phyloP scores from a whole-genome alignment of 2,113 vertebrate species.

The Cheilinus undulatus region DNA sequence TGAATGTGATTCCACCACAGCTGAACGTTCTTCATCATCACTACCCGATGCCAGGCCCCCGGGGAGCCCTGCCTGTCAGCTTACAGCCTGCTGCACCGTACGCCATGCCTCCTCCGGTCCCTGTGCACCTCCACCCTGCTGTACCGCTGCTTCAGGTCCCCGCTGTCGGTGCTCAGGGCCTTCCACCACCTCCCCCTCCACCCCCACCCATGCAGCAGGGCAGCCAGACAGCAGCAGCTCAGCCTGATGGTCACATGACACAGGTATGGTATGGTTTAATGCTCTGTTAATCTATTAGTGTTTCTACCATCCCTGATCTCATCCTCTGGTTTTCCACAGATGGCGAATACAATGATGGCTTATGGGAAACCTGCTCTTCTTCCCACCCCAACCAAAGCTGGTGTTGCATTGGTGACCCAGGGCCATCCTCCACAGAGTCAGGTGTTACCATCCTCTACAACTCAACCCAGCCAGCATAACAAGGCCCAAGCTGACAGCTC shows the following conservation, averaged over 20 bases:
- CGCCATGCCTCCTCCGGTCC: conserved; percentile 87
- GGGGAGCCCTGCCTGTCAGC: conserved; percentile 85
- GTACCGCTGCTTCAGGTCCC: conserved; percentile 91
- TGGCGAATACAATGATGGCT: conserved; percentile 75
- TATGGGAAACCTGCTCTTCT: conserved; percentile 84
- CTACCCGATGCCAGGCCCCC: conserved; percentile 83
- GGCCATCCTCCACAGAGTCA: conserved; percentile 82
- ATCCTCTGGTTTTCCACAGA: conserved; percentile 75
- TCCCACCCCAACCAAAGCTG: conserved; percentile 84
- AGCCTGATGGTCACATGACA: conserved; percentile 86
- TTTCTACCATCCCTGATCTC: no score
- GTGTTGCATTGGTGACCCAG: conserved; percentile 62
- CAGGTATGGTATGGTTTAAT: conserved; percentile 83
- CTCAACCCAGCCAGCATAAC: conserved; percentile 83
- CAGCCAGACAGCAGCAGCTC: conserved; percentile 83
- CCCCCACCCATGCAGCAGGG: conserved; percentile 94
- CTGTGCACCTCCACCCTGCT: conserved; percentile 90
- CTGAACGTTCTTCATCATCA: conserved; percentile 84
- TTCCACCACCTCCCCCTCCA: conserved; percentile 94
- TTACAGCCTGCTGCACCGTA: conserved; percentile 87
- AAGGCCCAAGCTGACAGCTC: conserved; percentile 94
- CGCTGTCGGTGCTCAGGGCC: conserved; percentile 89
- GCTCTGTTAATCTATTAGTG: neutral
- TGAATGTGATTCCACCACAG: conserved; percentile 86
- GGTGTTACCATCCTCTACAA: conserved; percentile 87